Percentiles rank a stretch among this genome's conserved stretches.
Evolutionary conservation across 2,888 invertebrate species (phyloP).

Genomic region (Lasioglossum figueresi): DNA sequence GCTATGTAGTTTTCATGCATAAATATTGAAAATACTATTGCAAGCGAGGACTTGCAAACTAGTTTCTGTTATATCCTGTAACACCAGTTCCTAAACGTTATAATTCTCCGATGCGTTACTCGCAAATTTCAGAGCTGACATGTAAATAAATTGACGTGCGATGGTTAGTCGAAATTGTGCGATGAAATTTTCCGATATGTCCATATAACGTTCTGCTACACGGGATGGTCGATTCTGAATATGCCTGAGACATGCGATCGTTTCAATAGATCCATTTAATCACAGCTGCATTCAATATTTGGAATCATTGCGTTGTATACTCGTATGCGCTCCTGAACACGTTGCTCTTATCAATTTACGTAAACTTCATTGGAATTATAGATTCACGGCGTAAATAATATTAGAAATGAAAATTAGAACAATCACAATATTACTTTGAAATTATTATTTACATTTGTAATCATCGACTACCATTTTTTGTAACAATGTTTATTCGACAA

Average conservation of each 20-base stretch:
- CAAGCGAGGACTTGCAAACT: not conserved
- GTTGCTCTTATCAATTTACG: not conserved
- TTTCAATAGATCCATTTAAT: slow-evolving; percentile 3
- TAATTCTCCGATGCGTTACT: not conserved
- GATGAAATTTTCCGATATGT: not conserved
- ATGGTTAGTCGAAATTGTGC: not conserved
- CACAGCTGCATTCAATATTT: not conserved
- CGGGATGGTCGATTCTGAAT: not conserved
- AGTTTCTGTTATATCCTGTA: not conserved
- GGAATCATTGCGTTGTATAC: not conserved
- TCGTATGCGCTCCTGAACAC: not conserved
- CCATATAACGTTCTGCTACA: too few relatives aligned
- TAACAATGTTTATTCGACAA: not conserved
- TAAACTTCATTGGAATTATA: not conserved
- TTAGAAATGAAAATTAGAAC: not conserved
- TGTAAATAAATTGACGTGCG: not conserved
- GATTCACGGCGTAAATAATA: not conserved
- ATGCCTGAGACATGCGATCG: not conserved
- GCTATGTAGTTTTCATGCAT: not conserved
- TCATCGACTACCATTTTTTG: too few relatives aligned
- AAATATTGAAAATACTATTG: not conserved
- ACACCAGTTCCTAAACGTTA: not conserved
- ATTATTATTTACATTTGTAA: not conserved
- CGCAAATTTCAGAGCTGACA: not conserved
- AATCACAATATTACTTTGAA: not conserved